Percentiles rank a stretch among this genome's conserved stretches.
These are phyloP conservation scores for Euzetes globulus DNA, from an alignment of 2,888 invertebrate species.

Conservation along the genomic window DNA sequence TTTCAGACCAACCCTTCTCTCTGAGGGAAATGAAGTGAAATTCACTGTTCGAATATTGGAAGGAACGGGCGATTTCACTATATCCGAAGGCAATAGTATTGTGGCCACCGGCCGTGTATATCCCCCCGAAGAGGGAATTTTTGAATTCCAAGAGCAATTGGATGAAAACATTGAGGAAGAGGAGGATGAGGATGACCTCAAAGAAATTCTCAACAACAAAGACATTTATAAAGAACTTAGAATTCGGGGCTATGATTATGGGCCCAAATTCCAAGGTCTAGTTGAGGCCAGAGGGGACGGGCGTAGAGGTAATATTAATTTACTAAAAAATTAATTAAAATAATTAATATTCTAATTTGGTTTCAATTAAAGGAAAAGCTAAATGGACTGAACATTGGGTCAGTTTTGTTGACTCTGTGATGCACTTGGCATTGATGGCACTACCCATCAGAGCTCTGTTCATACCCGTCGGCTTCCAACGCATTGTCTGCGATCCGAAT, in stretches of 20 bases:
- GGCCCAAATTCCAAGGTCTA: constrained; percentile 25
- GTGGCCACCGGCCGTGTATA: too few species aligned
- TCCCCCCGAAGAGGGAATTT: too few species aligned
- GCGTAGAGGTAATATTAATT: not conserved
- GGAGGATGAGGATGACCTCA: not conserved
- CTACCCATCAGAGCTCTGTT: constrained; percentile 67
- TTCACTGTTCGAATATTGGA: constrained; percentile 43
- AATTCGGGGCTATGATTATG: not conserved
- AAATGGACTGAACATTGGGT: constrained; percentile 88
- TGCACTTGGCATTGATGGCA: constrained; percentile 80
- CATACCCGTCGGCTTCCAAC: constrained; percentile 77
- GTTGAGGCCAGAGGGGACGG: constrained; percentile 58
- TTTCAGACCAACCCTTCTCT: constrained; percentile 22
- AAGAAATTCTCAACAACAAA: not conserved
- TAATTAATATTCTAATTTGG: not conserved
- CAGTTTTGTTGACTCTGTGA: constrained; percentile 89
- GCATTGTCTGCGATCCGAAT: constrained; percentile 67
- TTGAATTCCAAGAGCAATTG: too few species aligned
- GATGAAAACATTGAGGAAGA: not conserved
- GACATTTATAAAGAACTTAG: not conserved
- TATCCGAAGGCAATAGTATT: too few species aligned
- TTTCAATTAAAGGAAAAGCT: constrained; percentile 60
- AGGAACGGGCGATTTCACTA: constrained; percentile 45
- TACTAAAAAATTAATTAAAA: not conserved
- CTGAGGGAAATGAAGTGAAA: too few species aligned